These are phyloP conservation scores for Melanerpes aurifrons DNA, from an alignment of 2,113 vertebrate genomes.

Conservation along the genomic window DNA sequence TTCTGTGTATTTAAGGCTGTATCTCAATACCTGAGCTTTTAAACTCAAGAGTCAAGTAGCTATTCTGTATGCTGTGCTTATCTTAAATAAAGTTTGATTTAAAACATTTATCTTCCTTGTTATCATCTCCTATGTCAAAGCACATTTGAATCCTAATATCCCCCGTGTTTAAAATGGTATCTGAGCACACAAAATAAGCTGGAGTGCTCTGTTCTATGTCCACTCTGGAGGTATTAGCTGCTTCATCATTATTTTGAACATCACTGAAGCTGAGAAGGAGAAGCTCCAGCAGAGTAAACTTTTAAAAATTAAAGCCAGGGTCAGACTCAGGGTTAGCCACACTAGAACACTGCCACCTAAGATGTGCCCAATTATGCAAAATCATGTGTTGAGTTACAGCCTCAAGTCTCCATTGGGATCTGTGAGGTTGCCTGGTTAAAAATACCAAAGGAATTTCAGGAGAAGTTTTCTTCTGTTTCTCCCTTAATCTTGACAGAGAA, in stretches of 20 bases:
- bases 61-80: conserved; percentile 53
- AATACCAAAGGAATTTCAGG: neutral
- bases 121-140: conserved; percentile 60
- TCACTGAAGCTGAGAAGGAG: neutral
- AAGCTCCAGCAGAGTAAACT: conserved; percentile 36
- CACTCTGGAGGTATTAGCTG: neutral
- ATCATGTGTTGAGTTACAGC: conserved; percentile 47
- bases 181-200: neutral
- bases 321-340: conserved; percentile 1
- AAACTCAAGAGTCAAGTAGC: conserved; percentile 56
- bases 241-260: neutral
- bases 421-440: neutral
- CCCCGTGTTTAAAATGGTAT: neutral
- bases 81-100: conserved; percentile 62
- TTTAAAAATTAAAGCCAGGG: conserved; percentile 57
- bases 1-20: neutral
- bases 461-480: neutral
- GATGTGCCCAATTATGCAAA: conserved; percentile 25
- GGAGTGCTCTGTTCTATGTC: conserved; percentile 2
- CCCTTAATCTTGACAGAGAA: neutral
- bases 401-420: neutral
- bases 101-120: conserved; percentile 42
- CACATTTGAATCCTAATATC: conserved; percentile 47
- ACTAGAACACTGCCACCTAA: conserved; percentile 28
- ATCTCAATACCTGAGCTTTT: conserved; percentile 30